Base-by-base conservation (phyloP, 2,797 vertebrate species). In the Pangasius macronema region DNA sequence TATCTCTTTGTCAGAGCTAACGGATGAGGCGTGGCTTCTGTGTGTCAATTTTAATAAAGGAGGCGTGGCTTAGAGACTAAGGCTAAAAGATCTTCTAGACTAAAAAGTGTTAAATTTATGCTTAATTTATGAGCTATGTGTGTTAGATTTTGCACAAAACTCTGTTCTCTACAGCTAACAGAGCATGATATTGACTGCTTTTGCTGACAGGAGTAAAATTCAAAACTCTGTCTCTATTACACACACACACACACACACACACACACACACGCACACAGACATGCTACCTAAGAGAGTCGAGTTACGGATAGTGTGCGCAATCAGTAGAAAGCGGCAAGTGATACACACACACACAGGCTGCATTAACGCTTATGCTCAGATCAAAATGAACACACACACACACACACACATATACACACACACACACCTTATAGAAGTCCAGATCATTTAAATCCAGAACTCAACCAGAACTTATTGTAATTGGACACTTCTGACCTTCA, bases 401-500 rank as follows among this genome's bases (percentile, higher is more conserved):
- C n/a, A 30, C n/a, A 65, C 68, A 39, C 63, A 18, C 22, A 36
- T 36, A 36, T 3, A 36, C 61, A 30, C 63, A 67, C 63, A 30
- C 63, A 65, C 68, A 39, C 63, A 18, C 22, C 6, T 59, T 59
- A 20, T 6, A 59, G 11, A 61, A 24, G 33, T 24, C 10, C 33
- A 80, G 30, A 11, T 57, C 10, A 36, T 55, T 80, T 59, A 1
- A 30, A 36, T 11, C 7, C 51, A 46, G 33, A 81, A 63, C 55
- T n/a, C 6, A 76, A 3, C 16, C 51, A 46, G 55, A 81, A 81
- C 55, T 16, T 22, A 76, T 5, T 36, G n/a, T 55, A 14, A 18
- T 59, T 42, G 63, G 36, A 70, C 49, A 57, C 57, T 61, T 18
- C 24, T 81, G 76, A 80, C 49, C 75, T 57, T 57, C 68, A 72